phyloP scores from a whole-genome alignment of 2,888 invertebrate genomes.

The Drosophila mettleri region DNA sequence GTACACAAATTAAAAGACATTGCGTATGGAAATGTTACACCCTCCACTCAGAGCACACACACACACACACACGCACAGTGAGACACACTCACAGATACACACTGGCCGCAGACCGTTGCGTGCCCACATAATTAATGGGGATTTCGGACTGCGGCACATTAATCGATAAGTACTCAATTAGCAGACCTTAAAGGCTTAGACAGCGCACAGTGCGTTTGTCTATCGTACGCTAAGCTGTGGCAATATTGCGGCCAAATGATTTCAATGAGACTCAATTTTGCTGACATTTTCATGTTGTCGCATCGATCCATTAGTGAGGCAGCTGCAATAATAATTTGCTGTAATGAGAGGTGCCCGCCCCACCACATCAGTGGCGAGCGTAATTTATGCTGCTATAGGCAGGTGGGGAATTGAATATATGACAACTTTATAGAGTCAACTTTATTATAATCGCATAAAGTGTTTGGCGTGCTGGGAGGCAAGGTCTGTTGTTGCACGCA shows the following conservation, averaged over 20 bases:
- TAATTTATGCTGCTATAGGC: conserved; percentile 73
- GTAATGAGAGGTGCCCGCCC: neutral
- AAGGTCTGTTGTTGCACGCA: conserved; percentile 47
- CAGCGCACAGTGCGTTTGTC: neutral
- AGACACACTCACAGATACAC: neutral
- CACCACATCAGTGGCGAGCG: conserved; percentile 47
- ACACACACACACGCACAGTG: neutral
- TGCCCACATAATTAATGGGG: conserved; percentile 58
- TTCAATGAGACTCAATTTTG: conserved; percentile 75
- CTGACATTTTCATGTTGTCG: conserved; percentile 70
- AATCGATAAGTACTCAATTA: conserved; percentile 78
- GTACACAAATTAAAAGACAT: conserved; percentile 52
- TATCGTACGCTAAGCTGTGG: conserved; percentile 15
- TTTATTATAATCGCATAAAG: conserved; percentile 81
- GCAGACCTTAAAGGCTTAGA: conserved; percentile 78
- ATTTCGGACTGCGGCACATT: conserved; percentile 38
- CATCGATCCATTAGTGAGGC: conserved; percentile 57
- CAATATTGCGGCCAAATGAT: conserved; percentile 57
- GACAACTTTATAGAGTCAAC: conserved; percentile 78
- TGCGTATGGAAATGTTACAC: conserved; percentile 24
- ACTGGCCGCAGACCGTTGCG: conserved; percentile 34
- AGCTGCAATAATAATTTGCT: conserved; percentile 14
- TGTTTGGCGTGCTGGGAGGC: conserved; percentile 64
- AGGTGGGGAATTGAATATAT: conserved; percentile 74
- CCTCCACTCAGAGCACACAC: neutral